Percentiles rank a stretch among this genome's conserved stretches.
Evolutionary conservation across 2,113 vertebrate species (phyloP).

Genomic region (Accipiter virgatus): DNA sequence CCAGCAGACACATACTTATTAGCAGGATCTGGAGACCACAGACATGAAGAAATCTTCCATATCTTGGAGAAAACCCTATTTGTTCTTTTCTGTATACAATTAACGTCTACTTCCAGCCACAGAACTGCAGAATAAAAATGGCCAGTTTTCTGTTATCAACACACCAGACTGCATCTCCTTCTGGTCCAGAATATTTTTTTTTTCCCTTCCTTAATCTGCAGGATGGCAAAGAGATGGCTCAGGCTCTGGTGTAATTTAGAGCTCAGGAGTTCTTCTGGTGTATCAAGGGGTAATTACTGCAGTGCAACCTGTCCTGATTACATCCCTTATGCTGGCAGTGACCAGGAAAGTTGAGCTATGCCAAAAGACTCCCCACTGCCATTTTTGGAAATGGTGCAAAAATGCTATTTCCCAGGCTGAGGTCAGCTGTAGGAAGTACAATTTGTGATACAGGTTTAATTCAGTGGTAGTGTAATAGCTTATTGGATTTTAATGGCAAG

Average conservation of each 20-base stretch:
- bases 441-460: not conserved
- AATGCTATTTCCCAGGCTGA: not conserved
- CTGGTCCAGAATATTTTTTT: not conserved
- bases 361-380: not conserved
- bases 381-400: not conserved
- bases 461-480: not conserved
- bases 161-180: not conserved
- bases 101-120: not conserved
- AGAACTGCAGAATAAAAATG: not conserved
- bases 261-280: not conserved
- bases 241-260: not conserved
- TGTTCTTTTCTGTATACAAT: not conserved
- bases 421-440: not conserved
- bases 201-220: not conserved
- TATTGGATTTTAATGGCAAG: not conserved
- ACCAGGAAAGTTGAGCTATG: not conserved
- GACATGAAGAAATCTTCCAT: not conserved
- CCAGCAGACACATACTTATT: not conserved
- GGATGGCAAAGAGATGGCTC: not conserved
- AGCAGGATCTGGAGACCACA: not conserved
- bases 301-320: not conserved
- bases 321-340: not conserved
- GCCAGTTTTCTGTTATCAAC: not conserved
- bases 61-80: not conserved
- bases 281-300: not conserved